Evolutionary conservation across 2,113 vertebrate species (phyloP), one percentile per base, ranked within the genome.

Genomic region (Onychostoma macrolepis): DNA sequence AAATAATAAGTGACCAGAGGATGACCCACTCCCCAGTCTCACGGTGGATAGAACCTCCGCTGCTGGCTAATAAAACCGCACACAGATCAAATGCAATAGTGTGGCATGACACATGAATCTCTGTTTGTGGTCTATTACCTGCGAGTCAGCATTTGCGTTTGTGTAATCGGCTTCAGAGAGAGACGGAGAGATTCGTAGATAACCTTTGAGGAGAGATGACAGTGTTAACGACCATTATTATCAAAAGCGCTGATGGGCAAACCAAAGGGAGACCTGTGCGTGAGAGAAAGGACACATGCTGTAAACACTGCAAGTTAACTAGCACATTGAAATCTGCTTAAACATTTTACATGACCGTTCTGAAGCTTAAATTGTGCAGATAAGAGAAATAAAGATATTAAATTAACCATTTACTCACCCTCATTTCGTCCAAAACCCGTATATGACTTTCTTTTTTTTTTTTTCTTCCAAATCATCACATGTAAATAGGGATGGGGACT

Each of bases 1-100:
- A 89, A 90, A 91, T 89, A 91, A 90, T 90, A 90, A 90, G 89
- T 91, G 85, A 87, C 89, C 89, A 71, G 85, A 77, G 89, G 88
- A 89, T 79, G 85, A 65, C 80, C 77, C 85, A 74, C 85, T 85
- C 86, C 78, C 38, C 50, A 79, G 85, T 61, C 65, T 82, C 45
- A n/a, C 69, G 19, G 88, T 71, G 84, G 79, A 90, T 89, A 89
- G 88, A 90, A 90, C 90, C 84, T 76, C 61, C 50, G 77, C 85
- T 84, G 85, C 74, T 71, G 81, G 41, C 72, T 72, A 87, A 87
- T 88, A 87, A 87, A 86, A 72, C 26, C 67, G 1, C 69, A 61
- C 48, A 88, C 78, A 88, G 85, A 88, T 87, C 83, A 90, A 91
- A 85, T 74, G 83, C 80, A 85, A 89, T 86, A 75, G 87, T 85